Percentiles rank a stretch among this genome's conserved stretches.
Evolutionary conservation across 2,797 vertebrate genomes (phyloP).

Genomic region (Danio tinwini): DNA sequence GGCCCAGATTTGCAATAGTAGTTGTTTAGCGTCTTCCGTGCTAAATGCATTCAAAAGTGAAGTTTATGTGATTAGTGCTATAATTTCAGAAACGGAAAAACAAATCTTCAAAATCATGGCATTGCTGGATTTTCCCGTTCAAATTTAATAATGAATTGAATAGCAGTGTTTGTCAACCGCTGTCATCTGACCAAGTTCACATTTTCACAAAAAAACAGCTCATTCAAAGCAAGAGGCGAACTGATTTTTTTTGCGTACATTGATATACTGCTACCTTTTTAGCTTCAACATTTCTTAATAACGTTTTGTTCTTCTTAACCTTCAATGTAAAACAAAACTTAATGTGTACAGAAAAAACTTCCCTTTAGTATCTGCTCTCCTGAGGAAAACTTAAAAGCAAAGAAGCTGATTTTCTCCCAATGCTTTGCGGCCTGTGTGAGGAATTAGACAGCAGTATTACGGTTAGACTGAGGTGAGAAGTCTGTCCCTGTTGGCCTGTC

Average conservation of each 20-base stretch:
- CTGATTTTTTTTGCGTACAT: neutral
- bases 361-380: constrained; percentile 26
- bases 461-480: constrained; percentile 53
- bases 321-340: constrained; percentile 23
- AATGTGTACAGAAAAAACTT: constrained; percentile 46
- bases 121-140: constrained; percentile 55
- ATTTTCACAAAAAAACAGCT: constrained; percentile 40
- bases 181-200: constrained; percentile 50
- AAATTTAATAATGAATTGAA: constrained; percentile 70
- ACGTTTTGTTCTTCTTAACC: neutral
- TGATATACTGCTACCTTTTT: constrained; percentile 21
- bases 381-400: constrained; percentile 63
- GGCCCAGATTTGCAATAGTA: constrained; percentile 18
- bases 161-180: constrained; percentile 62
- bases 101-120: constrained; percentile 47
- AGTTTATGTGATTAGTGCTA: constrained; percentile 56
- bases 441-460: constrained; percentile 63
- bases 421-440: constrained; percentile 67
- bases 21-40: constrained; percentile 35
- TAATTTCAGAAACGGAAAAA: constrained; percentile 60
- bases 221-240: constrained; percentile 45
- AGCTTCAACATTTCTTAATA: neutral
- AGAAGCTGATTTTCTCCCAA: constrained; percentile 64
- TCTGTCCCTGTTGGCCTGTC: constrained; percentile 54
- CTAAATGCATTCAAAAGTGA: constrained; percentile 50